These are phyloP conservation scores for Penaeus vannamei DNA, from an alignment of 1,140 invertebrate species.

Conservation along the genomic window DNA sequence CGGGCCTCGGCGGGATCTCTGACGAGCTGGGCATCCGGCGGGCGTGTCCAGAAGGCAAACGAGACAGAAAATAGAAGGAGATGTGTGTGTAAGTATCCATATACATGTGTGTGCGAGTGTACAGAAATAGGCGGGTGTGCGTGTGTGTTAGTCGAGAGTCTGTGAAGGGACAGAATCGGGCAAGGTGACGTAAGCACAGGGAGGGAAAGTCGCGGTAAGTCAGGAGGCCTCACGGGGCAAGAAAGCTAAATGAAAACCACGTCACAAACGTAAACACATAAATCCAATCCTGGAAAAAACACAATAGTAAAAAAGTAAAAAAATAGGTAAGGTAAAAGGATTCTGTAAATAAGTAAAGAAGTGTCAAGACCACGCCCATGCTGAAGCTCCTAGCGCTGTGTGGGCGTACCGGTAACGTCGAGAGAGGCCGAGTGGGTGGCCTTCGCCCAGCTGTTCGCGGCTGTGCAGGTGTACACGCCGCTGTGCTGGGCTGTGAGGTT, in stretches of 20 bases:
- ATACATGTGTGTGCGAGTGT: too few relatives aligned
- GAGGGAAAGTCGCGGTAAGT: constrained; percentile 41
- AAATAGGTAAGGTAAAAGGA: too few relatives aligned
- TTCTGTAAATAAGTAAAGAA: too few relatives aligned
- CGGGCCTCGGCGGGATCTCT: too few relatives aligned
- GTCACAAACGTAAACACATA: not conserved
- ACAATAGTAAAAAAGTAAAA: not conserved
- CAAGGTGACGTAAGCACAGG: not conserved
- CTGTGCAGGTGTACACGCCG: constrained; percentile 73
- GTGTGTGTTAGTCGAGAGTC: too few relatives aligned
- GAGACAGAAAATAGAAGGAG: too few relatives aligned
- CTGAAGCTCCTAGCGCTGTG: not conserved
- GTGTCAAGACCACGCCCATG: too few relatives aligned
- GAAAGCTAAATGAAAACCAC: not conserved
- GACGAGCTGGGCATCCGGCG: too few relatives aligned
- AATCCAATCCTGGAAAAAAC: not conserved
- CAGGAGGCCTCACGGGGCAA: not conserved
- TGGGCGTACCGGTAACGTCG: constrained; percentile 72
- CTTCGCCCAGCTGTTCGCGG: constrained; percentile 71
- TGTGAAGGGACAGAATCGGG: not conserved
- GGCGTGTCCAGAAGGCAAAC: too few relatives aligned
- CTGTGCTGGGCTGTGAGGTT: constrained; percentile 77
- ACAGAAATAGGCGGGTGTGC: too few relatives aligned
- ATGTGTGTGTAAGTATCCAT: too few relatives aligned
- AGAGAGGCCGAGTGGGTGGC: constrained; percentile 52